Evolutionary conservation across 1,140 invertebrate species (phyloP).

Genomic region (Aradophagus sp.): DNA sequence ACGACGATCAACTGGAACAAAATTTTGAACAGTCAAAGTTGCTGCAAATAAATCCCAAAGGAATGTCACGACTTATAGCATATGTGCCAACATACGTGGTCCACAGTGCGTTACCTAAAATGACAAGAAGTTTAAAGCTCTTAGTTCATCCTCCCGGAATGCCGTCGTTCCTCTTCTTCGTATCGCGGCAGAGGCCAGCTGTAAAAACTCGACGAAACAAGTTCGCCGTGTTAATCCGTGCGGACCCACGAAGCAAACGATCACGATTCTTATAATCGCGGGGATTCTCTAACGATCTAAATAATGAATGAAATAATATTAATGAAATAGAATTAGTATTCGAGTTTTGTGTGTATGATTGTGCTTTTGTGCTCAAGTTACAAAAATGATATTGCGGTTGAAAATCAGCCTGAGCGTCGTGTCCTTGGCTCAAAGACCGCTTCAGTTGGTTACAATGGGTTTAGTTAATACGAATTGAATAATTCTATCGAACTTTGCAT

Average conservation of each 20-base stretch:
- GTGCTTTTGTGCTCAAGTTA: slow-evolving; percentile 17
- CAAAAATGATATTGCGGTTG: slow-evolving; percentile 14
- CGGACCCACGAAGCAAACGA: neutral
- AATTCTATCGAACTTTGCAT: no score
- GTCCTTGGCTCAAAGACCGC: slow-evolving; percentile 17
- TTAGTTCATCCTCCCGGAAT: slow-evolving; percentile 27
- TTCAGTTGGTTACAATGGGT: slow-evolving; percentile 11
- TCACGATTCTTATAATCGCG: slow-evolving; percentile 19
- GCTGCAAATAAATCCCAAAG: slow-evolving; percentile 38
- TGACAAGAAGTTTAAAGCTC: slow-evolving; percentile 67
- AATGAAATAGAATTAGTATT: slow-evolving; percentile 1
- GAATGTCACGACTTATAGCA: slow-evolving; percentile 47
- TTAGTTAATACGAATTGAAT: slow-evolving; percentile 17
- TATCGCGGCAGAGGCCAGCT: slow-evolving; percentile 51
- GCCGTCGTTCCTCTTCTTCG: slow-evolving; percentile 10
- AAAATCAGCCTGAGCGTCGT: slow-evolving; percentile 8
- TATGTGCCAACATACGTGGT: slow-evolving; percentile 64
- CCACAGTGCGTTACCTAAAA: slow-evolving; percentile 69
- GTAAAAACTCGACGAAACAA: slow-evolving; percentile 66
- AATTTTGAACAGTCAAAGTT: slow-evolving; percentile 46
- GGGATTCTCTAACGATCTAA: slow-evolving; percentile 22
- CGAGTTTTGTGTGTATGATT: slow-evolving; percentile 3
- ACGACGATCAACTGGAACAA: slow-evolving; percentile 50
- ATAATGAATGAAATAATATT: slow-evolving; percentile 38
- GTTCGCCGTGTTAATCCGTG: slow-evolving; percentile 54